Conservation (phyloP, 2,113 vertebrate genomes). For the Pogona vitticeps region DNA sequence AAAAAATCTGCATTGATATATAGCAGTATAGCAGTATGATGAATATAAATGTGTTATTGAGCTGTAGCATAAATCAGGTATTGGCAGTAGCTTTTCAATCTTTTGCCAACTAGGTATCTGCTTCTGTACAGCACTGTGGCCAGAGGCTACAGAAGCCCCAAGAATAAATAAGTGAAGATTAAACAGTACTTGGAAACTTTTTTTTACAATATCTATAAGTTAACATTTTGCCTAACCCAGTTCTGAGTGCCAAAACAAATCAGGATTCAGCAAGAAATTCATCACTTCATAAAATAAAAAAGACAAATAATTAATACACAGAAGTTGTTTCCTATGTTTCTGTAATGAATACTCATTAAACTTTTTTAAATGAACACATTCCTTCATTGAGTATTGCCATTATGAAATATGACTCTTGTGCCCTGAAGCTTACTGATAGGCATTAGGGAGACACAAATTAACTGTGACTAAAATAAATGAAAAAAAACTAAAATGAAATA, state of each 20-base stretch:
- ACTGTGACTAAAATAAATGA: background rate
- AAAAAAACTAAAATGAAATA: background rate
- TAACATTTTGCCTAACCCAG: no score
- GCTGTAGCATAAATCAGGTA: background rate
- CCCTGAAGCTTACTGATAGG: constrained; percentile 21
- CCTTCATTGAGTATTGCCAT: constrained; percentile 19
- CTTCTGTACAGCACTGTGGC: background rate
- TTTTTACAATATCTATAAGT: background rate
- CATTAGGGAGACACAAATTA: constrained; percentile 21
- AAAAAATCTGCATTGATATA: background rate
- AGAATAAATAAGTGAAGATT: background rate
- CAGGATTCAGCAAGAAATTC: background rate
- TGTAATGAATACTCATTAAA: constrained; percentile 9
- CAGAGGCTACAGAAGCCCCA: background rate
- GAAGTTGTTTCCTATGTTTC: background rate
- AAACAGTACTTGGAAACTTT: background rate
- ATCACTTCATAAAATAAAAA: background rate
- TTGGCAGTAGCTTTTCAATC: background rate
- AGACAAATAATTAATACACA: constrained; percentile 6
- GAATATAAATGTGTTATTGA: constrained; percentile 10
- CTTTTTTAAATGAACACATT: background rate
- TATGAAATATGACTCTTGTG: constrained; percentile 23
- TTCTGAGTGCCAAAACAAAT: background rate
- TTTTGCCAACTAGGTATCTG: background rate
- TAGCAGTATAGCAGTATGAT: background rate